Base-by-base conservation (phyloP, 2,797 vertebrate genomes). In the Lithobates sylvaticus region DNA sequence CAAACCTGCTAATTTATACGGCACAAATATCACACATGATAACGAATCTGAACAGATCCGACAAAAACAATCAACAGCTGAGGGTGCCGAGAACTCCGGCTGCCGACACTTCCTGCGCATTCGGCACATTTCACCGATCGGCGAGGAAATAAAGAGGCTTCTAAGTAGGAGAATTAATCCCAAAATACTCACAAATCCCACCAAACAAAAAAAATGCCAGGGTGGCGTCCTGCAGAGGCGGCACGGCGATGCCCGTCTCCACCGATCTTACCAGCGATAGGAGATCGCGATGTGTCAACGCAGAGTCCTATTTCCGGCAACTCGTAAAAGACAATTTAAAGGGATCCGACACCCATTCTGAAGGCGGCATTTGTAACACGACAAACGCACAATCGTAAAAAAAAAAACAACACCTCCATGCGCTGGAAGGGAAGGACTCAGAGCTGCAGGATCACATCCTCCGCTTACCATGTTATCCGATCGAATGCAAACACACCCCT, bases 401-500 rank as follows among this genome's bases (percentile, higher is more conserved):
- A 29, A 29, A 1, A 29, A 29, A 29, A 29, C 1, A 29, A 29
- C 29, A 29, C 13, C 68, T 70, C 10, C 44, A 47, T 47, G 44
- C 12, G 9, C 2, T 47, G 44, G 12, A 47, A 47, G 15, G 50
- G 50, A 54, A 54, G 29, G 67, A 69, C 1, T 15, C 27, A 0
- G 27, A 15, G 5, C 44, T 34, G 58, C 29, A 0, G 7, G 61
- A 50, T 68, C 26, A 10, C 78, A 54, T 44, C 68, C 5, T 58
- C 16, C 64, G 81, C 78, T 50, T 82, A 82, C 78, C 84, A 86
- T 81, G 44, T 15, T 81, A 81, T 47, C 29, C 61, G 27, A 10
- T 39, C 58, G 1, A 47, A 32, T 21, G 44, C 54, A 64, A 29
- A 67, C 79, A 32, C 72, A 34, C 81, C 77, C 61, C 65, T 70